A percentile compares a stretch with the other conserved stretches of the same genome.
These are phyloP conservation scores for Ictalurus punctatus DNA, from an alignment of 2,113 vertebrate genomes.

Conservation along the genomic window DNA sequence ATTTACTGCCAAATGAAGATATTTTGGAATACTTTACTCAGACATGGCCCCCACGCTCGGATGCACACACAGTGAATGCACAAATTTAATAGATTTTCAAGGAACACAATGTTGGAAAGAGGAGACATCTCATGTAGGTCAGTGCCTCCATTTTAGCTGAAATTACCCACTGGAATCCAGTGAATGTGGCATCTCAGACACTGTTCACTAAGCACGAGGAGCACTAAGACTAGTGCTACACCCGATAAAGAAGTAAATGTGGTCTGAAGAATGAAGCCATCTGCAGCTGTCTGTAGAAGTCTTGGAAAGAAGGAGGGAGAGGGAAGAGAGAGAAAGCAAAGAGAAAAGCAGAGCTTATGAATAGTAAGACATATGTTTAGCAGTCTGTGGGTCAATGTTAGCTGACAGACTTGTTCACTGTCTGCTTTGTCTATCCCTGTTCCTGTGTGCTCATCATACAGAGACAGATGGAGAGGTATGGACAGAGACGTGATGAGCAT, in stretches of 20 bases:
- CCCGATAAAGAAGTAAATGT: slow-evolving; percentile 22
- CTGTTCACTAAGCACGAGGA: slow-evolving; percentile 14
- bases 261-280: slow-evolving; percentile 57
- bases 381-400: slow-evolving; percentile 35
- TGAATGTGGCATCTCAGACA: slow-evolving; percentile 36
- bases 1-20: background rate
- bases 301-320: slow-evolving; percentile 50
- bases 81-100: background rate
- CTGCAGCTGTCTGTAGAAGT: slow-evolving; percentile 69
- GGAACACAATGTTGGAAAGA: background rate
- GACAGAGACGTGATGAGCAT: background rate
- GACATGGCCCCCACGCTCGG: background rate
- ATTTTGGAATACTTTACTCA: background rate
- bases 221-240: background rate
- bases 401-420: slow-evolving; percentile 30
- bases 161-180: slow-evolving; percentile 33
- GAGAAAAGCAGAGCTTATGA: slow-evolving; percentile 18
- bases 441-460: slow-evolving; percentile 1
- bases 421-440: slow-evolving; percentile 17
- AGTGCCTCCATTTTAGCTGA: slow-evolving; percentile 20
- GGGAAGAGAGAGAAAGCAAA: slow-evolving; percentile 3
- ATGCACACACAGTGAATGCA: background rate
- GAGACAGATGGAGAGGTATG: slow-evolving; percentile 2
- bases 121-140: background rate
- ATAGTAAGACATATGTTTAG: slow-evolving; percentile 50